Evolutionary conservation across 2,888 invertebrate genomes (phyloP).

Genomic region (Adelphocoris suturalis): DNA sequence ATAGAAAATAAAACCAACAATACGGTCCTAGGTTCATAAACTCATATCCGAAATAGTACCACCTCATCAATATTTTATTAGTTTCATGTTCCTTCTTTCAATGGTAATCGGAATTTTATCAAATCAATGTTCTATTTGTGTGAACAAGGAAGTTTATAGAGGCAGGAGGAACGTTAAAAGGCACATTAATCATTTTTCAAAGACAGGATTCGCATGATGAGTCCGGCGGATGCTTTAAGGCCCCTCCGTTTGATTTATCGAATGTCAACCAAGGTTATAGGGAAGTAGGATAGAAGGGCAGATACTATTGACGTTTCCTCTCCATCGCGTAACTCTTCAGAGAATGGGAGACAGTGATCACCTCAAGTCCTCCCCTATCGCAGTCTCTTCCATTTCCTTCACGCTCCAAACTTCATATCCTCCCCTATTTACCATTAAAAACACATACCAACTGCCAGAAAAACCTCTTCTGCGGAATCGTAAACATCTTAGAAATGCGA

Average conservation of each 20-base stretch:
- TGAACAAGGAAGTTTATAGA: too few species aligned
- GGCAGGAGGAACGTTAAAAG: too few species aligned
- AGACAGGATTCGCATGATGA: too few species aligned
- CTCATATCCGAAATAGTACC: too few species aligned
- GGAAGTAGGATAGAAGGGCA: slow-evolving; percentile 1
- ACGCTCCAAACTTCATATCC: not conserved
- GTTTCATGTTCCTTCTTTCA: too few species aligned
- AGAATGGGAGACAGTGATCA: not conserved
- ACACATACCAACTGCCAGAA: not conserved
- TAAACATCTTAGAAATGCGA: slow-evolving; percentile 11
- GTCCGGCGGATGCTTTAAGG: too few species aligned
- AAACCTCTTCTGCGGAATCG: not conserved
- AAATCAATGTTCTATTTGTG: too few species aligned
- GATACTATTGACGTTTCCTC: slow-evolving; percentile 8
- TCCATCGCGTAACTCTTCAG: not conserved
- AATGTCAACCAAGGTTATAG: not conserved
- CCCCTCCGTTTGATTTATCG: not conserved
- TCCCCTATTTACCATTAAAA: slow-evolving; percentile 12
- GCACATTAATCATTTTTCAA: too few species aligned
- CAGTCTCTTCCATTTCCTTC: slow-evolving; percentile 10
- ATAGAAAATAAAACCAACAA: too few species aligned
- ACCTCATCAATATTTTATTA: too few species aligned
- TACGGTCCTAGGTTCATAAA: too few species aligned
- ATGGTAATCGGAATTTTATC: too few species aligned
- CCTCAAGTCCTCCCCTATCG: not conserved